Base-by-base conservation (phyloP, 2,797 vertebrate species). In the Bucorvus abyssinicus region DNA sequence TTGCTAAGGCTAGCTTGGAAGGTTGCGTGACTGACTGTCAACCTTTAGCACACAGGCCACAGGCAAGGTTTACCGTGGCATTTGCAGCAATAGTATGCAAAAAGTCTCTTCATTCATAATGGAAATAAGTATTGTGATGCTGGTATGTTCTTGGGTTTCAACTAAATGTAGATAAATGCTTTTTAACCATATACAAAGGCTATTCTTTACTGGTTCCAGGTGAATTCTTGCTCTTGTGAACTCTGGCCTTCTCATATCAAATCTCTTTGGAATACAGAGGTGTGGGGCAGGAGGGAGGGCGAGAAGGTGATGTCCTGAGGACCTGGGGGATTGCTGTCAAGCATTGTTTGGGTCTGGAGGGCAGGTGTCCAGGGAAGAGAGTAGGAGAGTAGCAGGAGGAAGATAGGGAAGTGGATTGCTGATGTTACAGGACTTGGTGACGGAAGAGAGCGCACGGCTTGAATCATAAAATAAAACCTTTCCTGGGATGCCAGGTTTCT, bases 391-490 rank as follows among this genome's bases (percentile, higher is more conserved):
- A 90, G 52, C 59, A 70, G 63, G 29, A 84, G 63, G 21, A 73
- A 82, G 83, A 93, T 64, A 93, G 71, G 59, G 52, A 79, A 79
- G n/a, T 49, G 53, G 56, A 12, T 61, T 90, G 83, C 74, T 94
- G 80, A 63, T 87, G 29, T 74, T 86, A 67, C 2, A 61, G 80
- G 87, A 79, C 17, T n/a, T 3, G 15, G 45, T 80, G 83, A 80
- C 83, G 60, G 60, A 91, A 85, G 67, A 94, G 65, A 74, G 52
- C 61, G 52, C 64, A 30, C 0, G 1, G n/a, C 26, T 95, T 91
- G 61, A 94, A 88, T 83, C 36, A 67, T 59, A 76, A 84, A 95
- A 69, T 42, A 71, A 81, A 84, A 79, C 21, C 67, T 81, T 92
- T 82, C 50, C 71, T 56, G 22, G 74, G 45, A 64, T 83, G 13